Evolutionary conservation across 2,888 invertebrate genomes (phyloP).

Genomic region (Stenolophus ochropezus): DNA sequence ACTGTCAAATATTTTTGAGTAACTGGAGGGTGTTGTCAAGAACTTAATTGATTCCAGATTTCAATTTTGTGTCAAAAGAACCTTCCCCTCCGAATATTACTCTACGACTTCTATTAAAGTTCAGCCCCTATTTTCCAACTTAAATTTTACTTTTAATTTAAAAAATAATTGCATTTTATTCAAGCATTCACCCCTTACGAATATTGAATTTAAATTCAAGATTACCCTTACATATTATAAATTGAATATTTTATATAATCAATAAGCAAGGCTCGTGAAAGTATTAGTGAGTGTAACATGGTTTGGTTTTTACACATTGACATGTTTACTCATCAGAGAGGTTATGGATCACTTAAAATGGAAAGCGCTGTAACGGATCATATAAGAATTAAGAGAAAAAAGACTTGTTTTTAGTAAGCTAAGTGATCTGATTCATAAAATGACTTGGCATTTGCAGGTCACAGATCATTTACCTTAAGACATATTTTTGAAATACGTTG

Average conservation of each 20-base stretch:
- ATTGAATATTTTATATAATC: not conserved
- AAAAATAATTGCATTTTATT: not conserved
- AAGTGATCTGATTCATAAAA: not conserved
- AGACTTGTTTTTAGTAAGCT: not conserved
- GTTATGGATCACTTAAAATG: not conserved
- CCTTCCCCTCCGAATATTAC: not conserved
- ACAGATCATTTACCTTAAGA: not conserved
- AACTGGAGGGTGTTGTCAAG: not conserved
- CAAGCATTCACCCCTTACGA: not conserved
- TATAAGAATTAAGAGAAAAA: not conserved
- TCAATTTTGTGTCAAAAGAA: constrained; percentile 11
- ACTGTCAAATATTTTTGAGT: not conserved
- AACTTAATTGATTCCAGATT: constrained; percentile 23
- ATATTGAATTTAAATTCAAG: not conserved
- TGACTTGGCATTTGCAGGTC: not conserved
- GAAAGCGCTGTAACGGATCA: not conserved
- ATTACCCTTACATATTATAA: not conserved
- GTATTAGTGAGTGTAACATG: not conserved
- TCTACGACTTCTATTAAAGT: not conserved
- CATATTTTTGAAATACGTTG: not conserved
- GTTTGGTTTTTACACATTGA: not conserved
- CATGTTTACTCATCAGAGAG: not conserved
- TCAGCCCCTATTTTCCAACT: not conserved
- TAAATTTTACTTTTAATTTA: not conserved
- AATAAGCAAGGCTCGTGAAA: not conserved